Base-by-base conservation (phyloP, 2,113 vertebrate species). In the Pica pica region DNA sequence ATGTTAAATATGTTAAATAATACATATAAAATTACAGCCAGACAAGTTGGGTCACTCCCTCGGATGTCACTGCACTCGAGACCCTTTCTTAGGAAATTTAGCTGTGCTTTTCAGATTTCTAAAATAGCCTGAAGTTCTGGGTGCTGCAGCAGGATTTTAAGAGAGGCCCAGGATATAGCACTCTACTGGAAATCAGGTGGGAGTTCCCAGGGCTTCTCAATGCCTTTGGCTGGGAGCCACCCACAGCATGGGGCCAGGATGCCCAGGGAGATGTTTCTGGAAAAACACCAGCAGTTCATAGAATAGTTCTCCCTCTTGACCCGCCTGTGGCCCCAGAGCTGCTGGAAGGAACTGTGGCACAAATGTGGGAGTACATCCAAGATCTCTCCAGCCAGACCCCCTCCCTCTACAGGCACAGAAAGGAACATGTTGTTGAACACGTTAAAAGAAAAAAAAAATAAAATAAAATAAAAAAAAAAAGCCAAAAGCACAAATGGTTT, bases 401-500 rank as follows among this genome's bases (percentile, higher is more conserved):
- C 30, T 89, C 56, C 49, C 33, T 17, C 83, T 61, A 3, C 4
- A 61, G 0, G 0, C 42, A 41, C 53, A 50, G 70, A 85, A 71
- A 65, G 21, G 18, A 76, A 5, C 0, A 0, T 19, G 18, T 5
- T 56, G 26, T 8, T 64, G 35, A 79, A 52, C 24, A 52, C 0
- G 1, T 13, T 26, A 69, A 39, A 69, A 65, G 2, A 7, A 15
- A 37, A 41, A 31, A 42, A 42, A 42, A 70, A 70, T 37, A 9
- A 16, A 37, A 31, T 28, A 70, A 42, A 9, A 16, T n/a, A 28
- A 42, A 42, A 42, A 70, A 70, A 42, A 9, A 16, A 37, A 31
- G 55, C 76, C 92, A 92, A 94, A 91, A 93, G 90, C 68, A 69
- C 75, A 94, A 93, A 90, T 91, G 30, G 59, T 56, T 94, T 84